A percentile compares a stretch with the other conserved stretches of the same genome.
These are phyloP conservation scores for Rhagologus leucostigma DNA, from an alignment of 2,113 vertebrate species.

Conservation along the genomic window DNA sequence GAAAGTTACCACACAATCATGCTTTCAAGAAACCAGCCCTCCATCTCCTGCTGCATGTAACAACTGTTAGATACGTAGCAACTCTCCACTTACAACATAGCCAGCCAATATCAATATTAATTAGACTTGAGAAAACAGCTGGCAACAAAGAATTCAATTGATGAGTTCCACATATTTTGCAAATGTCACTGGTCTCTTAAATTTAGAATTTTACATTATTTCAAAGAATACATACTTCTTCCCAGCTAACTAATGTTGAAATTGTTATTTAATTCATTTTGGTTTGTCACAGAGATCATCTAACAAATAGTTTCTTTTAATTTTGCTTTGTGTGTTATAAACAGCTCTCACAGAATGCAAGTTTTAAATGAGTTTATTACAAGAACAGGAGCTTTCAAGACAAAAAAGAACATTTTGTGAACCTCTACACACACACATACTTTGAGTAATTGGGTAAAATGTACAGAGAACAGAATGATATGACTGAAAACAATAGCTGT, in stretches of 20 bases:
- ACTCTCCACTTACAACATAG: background rate
- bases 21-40: background rate
- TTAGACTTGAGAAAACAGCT: background rate
- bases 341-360: background rate
- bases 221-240: background rate
- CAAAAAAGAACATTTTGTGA: background rate
- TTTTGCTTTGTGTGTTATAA: background rate
- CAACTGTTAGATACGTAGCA: background rate
- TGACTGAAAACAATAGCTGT: background rate
- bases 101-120: background rate
- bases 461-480: background rate
- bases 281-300: background rate
- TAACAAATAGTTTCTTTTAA: background rate
- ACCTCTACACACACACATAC: background rate
- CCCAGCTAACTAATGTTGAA: background rate
- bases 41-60: background rate
- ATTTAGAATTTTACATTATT: slow-evolving; percentile 2
- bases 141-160: background rate
- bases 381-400: background rate
- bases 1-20: background rate
- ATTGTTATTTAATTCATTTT: background rate
- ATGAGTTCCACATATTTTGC: background rate
- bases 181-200: background rate
- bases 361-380: background rate
- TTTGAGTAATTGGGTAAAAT: background rate